A percentile compares a stretch with the other conserved stretches of the same genome.
phyloP scores from a whole-genome alignment of 1,140 invertebrate genomes.

The Heliothis virescens region DNA sequence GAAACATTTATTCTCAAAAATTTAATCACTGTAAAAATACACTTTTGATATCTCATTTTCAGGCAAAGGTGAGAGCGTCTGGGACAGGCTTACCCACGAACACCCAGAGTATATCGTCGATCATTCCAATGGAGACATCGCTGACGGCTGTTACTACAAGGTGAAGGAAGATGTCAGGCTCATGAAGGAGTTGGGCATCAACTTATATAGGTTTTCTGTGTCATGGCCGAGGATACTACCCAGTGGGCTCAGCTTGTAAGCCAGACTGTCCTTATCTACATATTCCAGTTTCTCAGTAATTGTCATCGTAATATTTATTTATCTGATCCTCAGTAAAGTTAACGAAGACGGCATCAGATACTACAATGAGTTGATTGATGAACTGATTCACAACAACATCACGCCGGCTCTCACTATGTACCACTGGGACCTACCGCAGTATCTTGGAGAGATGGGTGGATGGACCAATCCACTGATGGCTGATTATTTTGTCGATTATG shows the following conservation, averaged over 20 bases:
- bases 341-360: constrained; percentile 88
- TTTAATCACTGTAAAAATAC: too few relatives aligned
- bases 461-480: constrained; percentile 85
- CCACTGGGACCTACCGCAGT: too few relatives aligned
- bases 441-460: constrained; percentile 82
- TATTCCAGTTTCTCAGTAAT: too few relatives aligned
- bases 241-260: constrained; percentile 64
- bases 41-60: not conserved
- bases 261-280: too few relatives aligned
- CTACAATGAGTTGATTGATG: constrained; percentile 88
- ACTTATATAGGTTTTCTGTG: constrained; percentile 87
- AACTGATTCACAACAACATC: constrained; percentile 79
- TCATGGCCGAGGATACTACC: constrained; percentile 87
- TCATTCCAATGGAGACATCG: constrained; percentile 76
- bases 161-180: constrained; percentile 83
- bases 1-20: too few relatives aligned
- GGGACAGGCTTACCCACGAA: constrained; percentile 82
- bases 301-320: not conserved
- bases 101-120: constrained; percentile 83
- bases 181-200: constrained; percentile 76
- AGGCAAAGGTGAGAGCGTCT: constrained; percentile 78
- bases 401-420: too few relatives aligned
- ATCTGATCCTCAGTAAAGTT: constrained; percentile 66
- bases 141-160: constrained; percentile 74
- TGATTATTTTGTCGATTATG: constrained; percentile 87